Base-by-base conservation (phyloP, 2,797 vertebrate genomes). In the Myoxocephalus aenaeus region DNA sequence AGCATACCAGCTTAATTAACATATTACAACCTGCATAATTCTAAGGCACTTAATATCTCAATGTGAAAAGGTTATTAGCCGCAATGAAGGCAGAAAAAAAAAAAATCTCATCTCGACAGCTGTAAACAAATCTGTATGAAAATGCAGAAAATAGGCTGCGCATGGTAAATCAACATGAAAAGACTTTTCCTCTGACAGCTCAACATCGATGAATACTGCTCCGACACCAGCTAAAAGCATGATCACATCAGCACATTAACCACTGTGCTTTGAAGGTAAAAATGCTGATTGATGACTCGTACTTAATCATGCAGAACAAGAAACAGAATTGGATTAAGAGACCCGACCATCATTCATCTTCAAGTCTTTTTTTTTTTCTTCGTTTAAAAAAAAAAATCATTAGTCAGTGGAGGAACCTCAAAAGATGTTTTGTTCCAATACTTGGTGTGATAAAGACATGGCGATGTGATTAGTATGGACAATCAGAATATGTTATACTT, bases 241-340 rank as follows among this genome's bases (percentile, higher is more conserved):
- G 66, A 88, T 89, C 87, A 89, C 77, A 86, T 92, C 76, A 82
- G 86, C 80, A 89, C 75, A 87, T 92, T 86, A 92, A 82, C 76
- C 57, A 54, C 65, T 25, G 29, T n/a, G 83, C 85, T 85, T 86
- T 84, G 77, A 79, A 89, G 79, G 87, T 76, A 85, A 85, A 90
- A 86, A 86, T 84, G 82, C 86, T 92, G 91, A 93, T 89, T 87
- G 87, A 92, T 90, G 77, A 84, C 69, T 78, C 1, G 12, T 57
- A 85, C 78, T 83, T 89, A 90, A 90, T 88, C 82, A 84, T 70
- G 75, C 77, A 59, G 71, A 86, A 85, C 81, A 88, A 87, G 88
- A 86, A 80, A 70, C 15, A 5, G 54, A 78, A 77, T 40, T 63
- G 72, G 78, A 87, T 82, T 77, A 70, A 87, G 73, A 87, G 85